Percentiles rank a stretch among this genome's conserved stretches.
phyloP scores from a whole-genome alignment of 2,888 invertebrate genomes.

The Plagodis pulveraria region DNA sequence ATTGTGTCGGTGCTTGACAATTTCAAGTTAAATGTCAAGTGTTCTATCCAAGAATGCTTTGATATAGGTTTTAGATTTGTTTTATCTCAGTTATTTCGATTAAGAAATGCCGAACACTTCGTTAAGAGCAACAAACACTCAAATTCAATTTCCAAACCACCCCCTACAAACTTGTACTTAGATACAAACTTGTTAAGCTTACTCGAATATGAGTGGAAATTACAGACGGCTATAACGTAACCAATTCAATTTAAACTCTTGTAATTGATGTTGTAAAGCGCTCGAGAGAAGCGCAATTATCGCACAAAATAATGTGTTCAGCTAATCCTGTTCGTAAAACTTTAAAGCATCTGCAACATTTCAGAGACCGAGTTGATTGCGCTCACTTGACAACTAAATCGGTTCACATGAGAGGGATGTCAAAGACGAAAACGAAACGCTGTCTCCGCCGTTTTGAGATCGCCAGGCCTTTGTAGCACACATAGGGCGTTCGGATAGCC shows the following conservation, averaged over 20 bases:
- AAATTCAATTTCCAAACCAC: conserved; percentile 28
- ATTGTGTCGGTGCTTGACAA: conserved; percentile 23
- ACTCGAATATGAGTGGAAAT: conserved; percentile 22
- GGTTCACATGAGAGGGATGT: conserved; percentile 46
- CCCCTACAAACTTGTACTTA: conserved; percentile 15
- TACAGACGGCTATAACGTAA: conserved; percentile 17
- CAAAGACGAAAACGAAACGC: conserved; percentile 45
- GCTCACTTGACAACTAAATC: conserved; percentile 52
- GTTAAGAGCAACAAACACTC: conserved; percentile 15
- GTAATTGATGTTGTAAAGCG: conserved; percentile 21
- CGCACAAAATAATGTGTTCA: conserved; percentile 14
- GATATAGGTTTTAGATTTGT: conserved; percentile 14
- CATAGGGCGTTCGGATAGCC: too few species aligned
- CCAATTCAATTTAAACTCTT: conserved; percentile 22
- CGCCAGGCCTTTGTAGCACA: conserved; percentile 36
- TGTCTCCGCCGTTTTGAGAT: conserved; percentile 38
- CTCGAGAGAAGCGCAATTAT: conserved; percentile 19
- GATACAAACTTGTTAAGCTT: conserved; percentile 27
- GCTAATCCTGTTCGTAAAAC: conserved; percentile 17
- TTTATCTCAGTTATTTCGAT: conserved; percentile 5
- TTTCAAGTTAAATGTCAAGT: conserved; percentile 29
- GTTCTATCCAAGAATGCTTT: conserved; percentile 10
- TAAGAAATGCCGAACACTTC: conserved; percentile 10
- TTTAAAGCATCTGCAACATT: conserved; percentile 32
- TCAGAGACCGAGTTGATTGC: conserved; percentile 46